phyloP scores from a whole-genome alignment of 2,113 vertebrate genomes.

The Odocoileus hemionus region DNA sequence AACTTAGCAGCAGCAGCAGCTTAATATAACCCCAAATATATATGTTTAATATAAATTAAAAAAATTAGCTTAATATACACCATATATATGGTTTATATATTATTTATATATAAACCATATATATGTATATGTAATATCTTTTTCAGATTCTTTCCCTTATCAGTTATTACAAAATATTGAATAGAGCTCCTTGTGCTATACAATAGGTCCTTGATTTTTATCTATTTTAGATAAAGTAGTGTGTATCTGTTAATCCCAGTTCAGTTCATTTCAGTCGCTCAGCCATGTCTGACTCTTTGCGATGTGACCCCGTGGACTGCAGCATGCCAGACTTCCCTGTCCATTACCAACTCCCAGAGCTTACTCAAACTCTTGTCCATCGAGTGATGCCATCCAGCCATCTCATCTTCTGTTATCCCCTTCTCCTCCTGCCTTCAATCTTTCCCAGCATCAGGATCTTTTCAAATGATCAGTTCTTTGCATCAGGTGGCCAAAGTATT shows the following conservation, averaged over 20 bases:
- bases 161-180: neutral
- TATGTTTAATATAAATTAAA: neutral
- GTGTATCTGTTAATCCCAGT: neutral
- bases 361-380: neutral
- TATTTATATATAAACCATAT: neutral
- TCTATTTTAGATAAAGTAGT: neutral
- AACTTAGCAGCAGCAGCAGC: neutral
- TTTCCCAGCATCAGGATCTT: neutral
- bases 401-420: neutral
- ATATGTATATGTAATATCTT: neutral
- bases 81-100: neutral
- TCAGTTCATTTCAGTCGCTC: neutral
- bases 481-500: neutral
- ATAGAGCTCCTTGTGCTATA: neutral
- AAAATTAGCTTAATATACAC: neutral
- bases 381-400: neutral
- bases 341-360: neutral
- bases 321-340: neutral
- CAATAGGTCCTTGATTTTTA: neutral
- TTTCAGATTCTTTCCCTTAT: neutral
- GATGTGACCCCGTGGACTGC: neutral
- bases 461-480: neutral
- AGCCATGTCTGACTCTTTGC: accelerated
- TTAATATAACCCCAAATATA: neutral
- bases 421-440: neutral